Conservation (phyloP, 1,140 invertebrate species). For the Papilio machaon region DNA sequence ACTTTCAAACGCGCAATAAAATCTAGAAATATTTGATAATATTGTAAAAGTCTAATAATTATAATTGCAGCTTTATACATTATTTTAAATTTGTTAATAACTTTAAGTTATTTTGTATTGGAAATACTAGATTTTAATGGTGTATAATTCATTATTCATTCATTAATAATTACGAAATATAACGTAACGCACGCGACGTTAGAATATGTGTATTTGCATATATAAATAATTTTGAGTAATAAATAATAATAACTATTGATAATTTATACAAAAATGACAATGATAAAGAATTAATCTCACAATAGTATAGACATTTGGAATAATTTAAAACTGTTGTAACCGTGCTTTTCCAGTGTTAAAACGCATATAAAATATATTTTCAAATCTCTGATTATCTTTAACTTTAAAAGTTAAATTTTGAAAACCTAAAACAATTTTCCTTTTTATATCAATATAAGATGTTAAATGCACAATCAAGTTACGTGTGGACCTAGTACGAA, state of each 20-base stretch:
- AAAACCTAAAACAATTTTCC: no score
- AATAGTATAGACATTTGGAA: neutral
- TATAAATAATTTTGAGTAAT: neutral
- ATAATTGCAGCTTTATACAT: neutral
- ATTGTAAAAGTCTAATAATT: neutral
- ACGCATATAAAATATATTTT: no score
- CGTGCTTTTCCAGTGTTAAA: no score
- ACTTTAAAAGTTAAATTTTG: no score
- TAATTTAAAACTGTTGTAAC: neutral
- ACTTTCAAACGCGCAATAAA: no score
- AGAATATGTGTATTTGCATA: neutral
- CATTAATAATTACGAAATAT: conserved; percentile 9
- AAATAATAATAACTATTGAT: conserved; percentile 19
- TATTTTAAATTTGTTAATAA: neutral
- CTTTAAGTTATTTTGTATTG: neutral
- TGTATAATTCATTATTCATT: neutral
- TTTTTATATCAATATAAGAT: no score
- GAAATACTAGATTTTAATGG: neutral
- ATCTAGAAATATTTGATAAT: neutral
- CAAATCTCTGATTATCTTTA: no score
- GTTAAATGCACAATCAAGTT: no score
- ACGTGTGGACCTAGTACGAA: no score
- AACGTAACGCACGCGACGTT: neutral
- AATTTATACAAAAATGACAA: conserved; percentile 17
- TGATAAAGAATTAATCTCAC: neutral